phyloP scores from a whole-genome alignment of 2,797 vertebrate species.

The Scyliorhinus canicula region DNA sequence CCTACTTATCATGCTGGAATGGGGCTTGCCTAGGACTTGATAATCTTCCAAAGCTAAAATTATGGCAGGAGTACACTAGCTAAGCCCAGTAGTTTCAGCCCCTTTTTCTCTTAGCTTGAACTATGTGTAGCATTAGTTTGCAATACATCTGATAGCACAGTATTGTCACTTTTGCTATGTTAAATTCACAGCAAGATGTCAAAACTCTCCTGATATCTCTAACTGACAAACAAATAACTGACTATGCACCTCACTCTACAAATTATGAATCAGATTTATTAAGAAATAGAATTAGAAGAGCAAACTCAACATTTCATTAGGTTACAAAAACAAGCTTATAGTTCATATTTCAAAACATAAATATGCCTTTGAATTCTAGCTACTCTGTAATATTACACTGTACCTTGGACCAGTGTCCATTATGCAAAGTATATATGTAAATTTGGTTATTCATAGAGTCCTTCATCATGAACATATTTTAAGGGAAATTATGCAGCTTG shows the following conservation, averaged over 20 bases:
- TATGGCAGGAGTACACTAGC: not conserved
- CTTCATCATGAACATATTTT: not conserved
- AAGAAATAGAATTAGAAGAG: not conserved
- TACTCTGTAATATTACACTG: not conserved
- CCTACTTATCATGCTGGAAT: not conserved
- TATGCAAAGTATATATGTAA: not conserved
- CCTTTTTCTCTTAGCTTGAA: not conserved
- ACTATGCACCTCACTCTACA: not conserved
- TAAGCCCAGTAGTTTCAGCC: not conserved
- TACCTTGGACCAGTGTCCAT: not conserved
- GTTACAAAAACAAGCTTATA: conserved; percentile 2
- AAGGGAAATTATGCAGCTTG: not conserved
- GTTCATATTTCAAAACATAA: not conserved
- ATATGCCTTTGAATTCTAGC: not conserved
- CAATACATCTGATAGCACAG: not conserved
- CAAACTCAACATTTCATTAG: not conserved
- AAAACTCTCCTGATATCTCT: not conserved
- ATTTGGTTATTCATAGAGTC: not conserved
- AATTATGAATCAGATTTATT: not conserved
- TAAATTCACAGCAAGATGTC: not conserved
- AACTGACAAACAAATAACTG: not conserved
- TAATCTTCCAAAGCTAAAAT: not conserved
- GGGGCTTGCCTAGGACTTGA: not conserved
- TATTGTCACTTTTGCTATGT: not conserved
- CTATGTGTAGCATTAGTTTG: not conserved